These are phyloP conservation scores for Polyommatus icarus DNA, from an alignment of 2,888 invertebrate species.

Conservation along the genomic window DNA sequence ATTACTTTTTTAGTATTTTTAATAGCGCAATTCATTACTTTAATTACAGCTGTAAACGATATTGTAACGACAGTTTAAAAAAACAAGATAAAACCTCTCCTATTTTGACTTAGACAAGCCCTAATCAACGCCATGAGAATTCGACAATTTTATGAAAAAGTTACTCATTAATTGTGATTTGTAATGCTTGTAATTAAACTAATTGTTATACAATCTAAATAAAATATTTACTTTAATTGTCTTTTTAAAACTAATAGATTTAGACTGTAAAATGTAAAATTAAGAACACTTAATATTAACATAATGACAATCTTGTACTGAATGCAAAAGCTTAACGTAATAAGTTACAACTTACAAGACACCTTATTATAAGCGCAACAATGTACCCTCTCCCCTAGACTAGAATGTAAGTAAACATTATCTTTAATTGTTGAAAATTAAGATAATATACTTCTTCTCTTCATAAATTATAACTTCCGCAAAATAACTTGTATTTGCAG, in stretches of 20 bases:
- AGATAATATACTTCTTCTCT: no score
- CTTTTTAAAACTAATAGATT: no score
- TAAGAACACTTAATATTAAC: neutral
- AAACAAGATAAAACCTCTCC: neutral
- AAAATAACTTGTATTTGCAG: no score
- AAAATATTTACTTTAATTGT: no score
- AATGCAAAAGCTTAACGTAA: neutral
- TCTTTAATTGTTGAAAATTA: neutral
- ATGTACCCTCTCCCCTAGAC: neutral
- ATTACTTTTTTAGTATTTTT: neutral
- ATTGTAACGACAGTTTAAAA: neutral
- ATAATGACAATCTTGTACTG: neutral
- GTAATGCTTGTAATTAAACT: no score
- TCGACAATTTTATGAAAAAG: no score
- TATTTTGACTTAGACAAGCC: neutral
- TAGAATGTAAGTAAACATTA: no score
- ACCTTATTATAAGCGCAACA: neutral
- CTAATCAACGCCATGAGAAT: no score
- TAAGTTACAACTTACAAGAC: neutral
- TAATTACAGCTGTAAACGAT: neutral
- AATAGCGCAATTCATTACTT: slow-evolving; percentile 1
- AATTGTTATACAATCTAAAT: no score
- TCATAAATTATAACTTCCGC: no score
- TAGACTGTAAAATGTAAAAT: neutral
- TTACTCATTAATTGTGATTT: no score